phyloP scores from a whole-genome alignment of 2,888 invertebrate species.

The Nephrotoma appendiculata region DNA sequence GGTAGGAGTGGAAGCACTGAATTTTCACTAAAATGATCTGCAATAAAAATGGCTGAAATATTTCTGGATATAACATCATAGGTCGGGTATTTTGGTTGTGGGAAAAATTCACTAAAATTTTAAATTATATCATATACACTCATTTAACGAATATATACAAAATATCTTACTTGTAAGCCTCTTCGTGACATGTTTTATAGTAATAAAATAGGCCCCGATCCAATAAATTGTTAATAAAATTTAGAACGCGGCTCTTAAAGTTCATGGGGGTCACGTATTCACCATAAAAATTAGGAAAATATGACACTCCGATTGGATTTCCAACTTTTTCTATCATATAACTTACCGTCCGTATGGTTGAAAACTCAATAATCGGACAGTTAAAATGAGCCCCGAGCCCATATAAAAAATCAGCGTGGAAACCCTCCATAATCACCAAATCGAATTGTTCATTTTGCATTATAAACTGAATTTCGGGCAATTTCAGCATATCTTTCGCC shows the following conservation, averaged over 20 bases:
- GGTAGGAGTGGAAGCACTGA: slow-evolving; percentile 27
- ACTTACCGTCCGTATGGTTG: slow-evolving; percentile 17
- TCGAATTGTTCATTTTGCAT: slow-evolving; percentile 18
- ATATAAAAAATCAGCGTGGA: slow-evolving; percentile 18
- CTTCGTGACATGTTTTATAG: neutral
- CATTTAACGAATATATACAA: neutral
- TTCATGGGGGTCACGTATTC: slow-evolving; percentile 27
- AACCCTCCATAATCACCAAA: slow-evolving; percentile 18
- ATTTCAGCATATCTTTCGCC: neutral
- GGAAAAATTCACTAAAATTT: slow-evolving; percentile 22
- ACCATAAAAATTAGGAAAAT: slow-evolving; percentile 22
- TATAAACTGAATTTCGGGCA: slow-evolving; percentile 3
- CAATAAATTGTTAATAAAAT: slow-evolving; percentile 19
- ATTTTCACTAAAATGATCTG: slow-evolving; percentile 26
- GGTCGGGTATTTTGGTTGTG: slow-evolving; percentile 18
- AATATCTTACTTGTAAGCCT: neutral
- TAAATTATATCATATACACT: neutral
- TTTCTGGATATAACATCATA: slow-evolving; percentile 20
- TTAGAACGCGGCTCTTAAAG: slow-evolving; percentile 23
- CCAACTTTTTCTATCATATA: slow-evolving; percentile 14
- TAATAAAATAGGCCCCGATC: neutral
- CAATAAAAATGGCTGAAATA: slow-evolving; percentile 24
- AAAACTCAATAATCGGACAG: slow-evolving; percentile 18
- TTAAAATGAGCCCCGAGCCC: slow-evolving; percentile 19
- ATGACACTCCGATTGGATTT: slow-evolving; percentile 26